These are phyloP conservation scores for Picus viridis DNA, from an alignment of 2,797 vertebrate genomes.

Conservation along the genomic window DNA sequence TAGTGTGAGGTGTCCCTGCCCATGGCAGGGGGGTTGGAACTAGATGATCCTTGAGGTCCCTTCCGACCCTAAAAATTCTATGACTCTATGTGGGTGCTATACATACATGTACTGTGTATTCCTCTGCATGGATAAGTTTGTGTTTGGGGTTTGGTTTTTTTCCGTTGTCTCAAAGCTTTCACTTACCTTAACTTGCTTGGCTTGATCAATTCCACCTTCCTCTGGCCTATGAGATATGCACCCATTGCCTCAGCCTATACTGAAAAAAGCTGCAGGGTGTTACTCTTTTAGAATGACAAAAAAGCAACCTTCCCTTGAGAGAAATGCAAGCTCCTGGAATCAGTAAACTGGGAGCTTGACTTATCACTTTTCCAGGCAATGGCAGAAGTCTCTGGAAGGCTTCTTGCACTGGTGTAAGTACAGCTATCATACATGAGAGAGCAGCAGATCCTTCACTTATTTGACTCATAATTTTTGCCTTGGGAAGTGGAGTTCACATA, in stretches of 20 bases:
- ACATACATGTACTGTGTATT: not conserved
- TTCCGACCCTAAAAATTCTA: no score
- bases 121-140: not conserved
- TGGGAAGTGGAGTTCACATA: not conserved
- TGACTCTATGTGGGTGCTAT: not conserved
- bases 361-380: not conserved
- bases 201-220: not conserved
- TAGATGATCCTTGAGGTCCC: no score
- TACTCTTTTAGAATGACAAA: not conserved
- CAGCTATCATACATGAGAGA: not conserved
- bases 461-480: constrained; percentile 4
- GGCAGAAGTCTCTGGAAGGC: not conserved
- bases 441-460: not conserved
- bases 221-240: not conserved
- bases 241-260: not conserved
- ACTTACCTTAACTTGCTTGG: not conserved
- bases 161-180: not conserved
- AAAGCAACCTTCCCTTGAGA: not conserved
- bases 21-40: no score
- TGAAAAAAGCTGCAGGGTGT: not conserved
- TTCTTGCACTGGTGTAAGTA: not conserved
- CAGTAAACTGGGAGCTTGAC: not conserved
- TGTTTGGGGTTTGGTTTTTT: not conserved
- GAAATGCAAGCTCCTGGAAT: not conserved
- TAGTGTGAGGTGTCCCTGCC: no score